Evolutionary conservation across 92 coral and sea anemone genomes (phyloP), one percentile per base, ranked within the genome.

Genomic region (Phymanthus crucifer): DNA sequence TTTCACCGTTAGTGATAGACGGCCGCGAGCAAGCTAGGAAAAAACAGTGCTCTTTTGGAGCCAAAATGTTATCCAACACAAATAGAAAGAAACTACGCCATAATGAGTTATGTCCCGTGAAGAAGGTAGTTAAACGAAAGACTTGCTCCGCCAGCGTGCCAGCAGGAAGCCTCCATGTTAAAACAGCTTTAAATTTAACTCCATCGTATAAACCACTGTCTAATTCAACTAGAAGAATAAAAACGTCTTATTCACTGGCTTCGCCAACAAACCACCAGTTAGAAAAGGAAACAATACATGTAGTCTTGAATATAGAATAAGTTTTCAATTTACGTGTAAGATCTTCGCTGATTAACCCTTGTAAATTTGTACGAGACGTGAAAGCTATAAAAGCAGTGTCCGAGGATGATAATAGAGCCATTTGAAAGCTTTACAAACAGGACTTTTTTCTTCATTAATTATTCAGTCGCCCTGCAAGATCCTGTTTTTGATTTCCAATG

Each of bases 401-500:
- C 73, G 46, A 69, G 73, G 10, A 18, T 69, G 21, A 21, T 23
- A 6, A 69, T 69, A 38, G 14, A 69, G 45, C 73, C 35, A 31
- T 69, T 69, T 69, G 34, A 21, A 46, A 27, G 73, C 40, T 69
- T 69, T 17, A 69, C 23, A 17, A 17, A 4, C n/a, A 3, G 13
- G 34, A 16, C 45, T 23, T 69, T 69, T 69, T 69, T 69, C 16
- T 32, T 50, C 21, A 72, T 80, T 52, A 80, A 80, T 80, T 48
- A 80, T 80, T 80, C 78, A 80, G 56, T 37, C 17, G 16, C 24
- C 12, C 65, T 82, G 50, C 71, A 16, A 73, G 86, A 82, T 82
- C 80, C 86, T 82, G 86, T 82, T 74, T 52, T 54, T 31, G 86
- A 65, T 80, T 73, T 82, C 74, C 73, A 74, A 73, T 82, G 12